Conservation (phyloP, 2,888 invertebrate genomes). For the Tyria jacobaeae region DNA sequence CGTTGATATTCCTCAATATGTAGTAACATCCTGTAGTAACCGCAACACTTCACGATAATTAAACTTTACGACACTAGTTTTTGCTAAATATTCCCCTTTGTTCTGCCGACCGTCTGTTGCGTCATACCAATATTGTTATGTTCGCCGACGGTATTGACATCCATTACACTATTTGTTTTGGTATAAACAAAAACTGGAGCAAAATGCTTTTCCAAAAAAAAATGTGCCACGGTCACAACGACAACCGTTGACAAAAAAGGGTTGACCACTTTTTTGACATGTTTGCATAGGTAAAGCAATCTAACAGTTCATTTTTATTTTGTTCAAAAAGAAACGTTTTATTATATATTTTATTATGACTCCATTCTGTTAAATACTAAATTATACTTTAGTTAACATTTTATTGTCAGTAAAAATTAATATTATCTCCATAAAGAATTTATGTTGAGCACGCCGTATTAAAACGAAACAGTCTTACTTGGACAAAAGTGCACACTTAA, state of each 20-base stretch:
- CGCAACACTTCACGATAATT: constrained; percentile 55
- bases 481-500: constrained; percentile 37
- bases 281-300: constrained; percentile 56
- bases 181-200: constrained; percentile 71
- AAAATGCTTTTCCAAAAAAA: constrained; percentile 56
- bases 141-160: constrained; percentile 51
- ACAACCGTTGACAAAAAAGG: constrained; percentile 57
- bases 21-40: constrained; percentile 59
- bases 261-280: constrained; percentile 51
- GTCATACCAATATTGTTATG: constrained; percentile 50
- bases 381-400: constrained; percentile 21
- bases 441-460: constrained; percentile 31
- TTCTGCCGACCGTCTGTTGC: constrained; percentile 53
- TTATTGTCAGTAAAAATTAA: constrained; percentile 41
- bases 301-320: constrained; percentile 39
- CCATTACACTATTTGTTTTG: constrained; percentile 66
- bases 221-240: constrained; percentile 42
- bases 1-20: background rate
- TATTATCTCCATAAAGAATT: constrained; percentile 42
- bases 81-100: constrained; percentile 69
- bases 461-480: constrained; percentile 32
- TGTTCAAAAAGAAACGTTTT: constrained; percentile 24
- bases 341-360: constrained; percentile 26
- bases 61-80: constrained; percentile 65
- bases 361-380: constrained; percentile 26